Conservation (phyloP, 2,888 invertebrate species). For the Sarcophaga variegata region DNA sequence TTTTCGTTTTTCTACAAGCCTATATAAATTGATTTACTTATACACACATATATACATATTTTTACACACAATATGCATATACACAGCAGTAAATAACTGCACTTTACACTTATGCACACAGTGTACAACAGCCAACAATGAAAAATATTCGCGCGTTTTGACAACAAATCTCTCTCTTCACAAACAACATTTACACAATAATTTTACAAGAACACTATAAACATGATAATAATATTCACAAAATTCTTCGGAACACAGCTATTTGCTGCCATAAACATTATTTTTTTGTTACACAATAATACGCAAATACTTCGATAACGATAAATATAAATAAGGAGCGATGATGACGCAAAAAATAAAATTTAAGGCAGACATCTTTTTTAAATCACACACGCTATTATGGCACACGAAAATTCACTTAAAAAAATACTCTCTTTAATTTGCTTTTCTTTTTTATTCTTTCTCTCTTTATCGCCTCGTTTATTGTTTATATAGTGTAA, state of each 20-base stretch:
- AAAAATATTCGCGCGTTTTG: conserved; percentile 36
- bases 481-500: too few species aligned
- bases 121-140: neutral
- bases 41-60: too few species aligned
- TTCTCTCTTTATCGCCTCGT: too few species aligned
- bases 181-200: conserved; percentile 5
- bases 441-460: too few species aligned
- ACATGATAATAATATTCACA: neutral
- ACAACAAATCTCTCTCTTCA: neutral
- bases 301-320: conserved; percentile 17
- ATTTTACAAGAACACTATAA: neutral
- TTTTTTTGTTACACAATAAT: conserved; percentile 43
- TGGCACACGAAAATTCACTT: too few species aligned
- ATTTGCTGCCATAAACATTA: neutral
- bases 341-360: conserved; percentile 31
- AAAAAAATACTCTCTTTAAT: too few species aligned
- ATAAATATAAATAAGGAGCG: conserved; percentile 9
- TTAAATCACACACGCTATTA: neutral
- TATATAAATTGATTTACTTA: too few species aligned
- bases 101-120: neutral
- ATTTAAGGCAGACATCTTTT: neutral
- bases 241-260: too few species aligned
- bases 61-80: too few species aligned
- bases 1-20: too few species aligned
- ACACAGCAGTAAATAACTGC: too few species aligned